These are phyloP conservation scores for Poeciliopsis turneri DNA, from an alignment of 2,797 vertebrate species.

Conservation along the genomic window DNA sequence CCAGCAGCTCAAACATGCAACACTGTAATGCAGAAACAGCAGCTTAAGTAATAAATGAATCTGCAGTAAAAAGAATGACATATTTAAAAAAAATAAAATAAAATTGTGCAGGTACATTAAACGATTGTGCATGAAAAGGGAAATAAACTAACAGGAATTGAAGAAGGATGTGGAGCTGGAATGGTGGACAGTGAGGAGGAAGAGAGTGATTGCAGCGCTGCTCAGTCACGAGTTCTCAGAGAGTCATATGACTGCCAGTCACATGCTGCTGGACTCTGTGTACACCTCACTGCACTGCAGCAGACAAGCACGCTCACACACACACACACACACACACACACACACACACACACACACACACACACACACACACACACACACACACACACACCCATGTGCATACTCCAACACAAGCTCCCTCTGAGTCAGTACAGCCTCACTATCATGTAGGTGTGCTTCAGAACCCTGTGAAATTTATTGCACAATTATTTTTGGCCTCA, in stretches of 20 bases:
- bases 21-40: constrained; percentile 34
- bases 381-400: constrained; percentile 18
- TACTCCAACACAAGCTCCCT: constrained; percentile 10
- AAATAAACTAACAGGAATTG: constrained; percentile 29
- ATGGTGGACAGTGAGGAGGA: constrained; percentile 11
- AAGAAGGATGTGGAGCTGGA: constrained; percentile 21
- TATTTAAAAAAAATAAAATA: not conserved
- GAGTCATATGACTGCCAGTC: constrained; percentile 89
- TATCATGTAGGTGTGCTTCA: not conserved
- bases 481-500: not conserved
- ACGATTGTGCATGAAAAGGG: constrained; percentile 1
- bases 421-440: constrained; percentile 11
- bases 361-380: constrained; percentile 1
- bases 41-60: not conserved
- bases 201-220: constrained; percentile 78
- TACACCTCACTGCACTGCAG: constrained; percentile 72
- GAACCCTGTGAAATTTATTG: not conserved
- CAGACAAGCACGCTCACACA: constrained; percentile 29
- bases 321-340: constrained; percentile 6
- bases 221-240: constrained; percentile 85
- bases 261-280: constrained; percentile 85
- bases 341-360: constrained; percentile 21
- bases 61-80: not conserved
- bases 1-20: constrained; percentile 21
- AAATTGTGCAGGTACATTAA: not conserved